These are phyloP conservation scores for Thera britannica DNA, from an alignment of 2,888 invertebrate genomes.

Conservation along the genomic window DNA sequence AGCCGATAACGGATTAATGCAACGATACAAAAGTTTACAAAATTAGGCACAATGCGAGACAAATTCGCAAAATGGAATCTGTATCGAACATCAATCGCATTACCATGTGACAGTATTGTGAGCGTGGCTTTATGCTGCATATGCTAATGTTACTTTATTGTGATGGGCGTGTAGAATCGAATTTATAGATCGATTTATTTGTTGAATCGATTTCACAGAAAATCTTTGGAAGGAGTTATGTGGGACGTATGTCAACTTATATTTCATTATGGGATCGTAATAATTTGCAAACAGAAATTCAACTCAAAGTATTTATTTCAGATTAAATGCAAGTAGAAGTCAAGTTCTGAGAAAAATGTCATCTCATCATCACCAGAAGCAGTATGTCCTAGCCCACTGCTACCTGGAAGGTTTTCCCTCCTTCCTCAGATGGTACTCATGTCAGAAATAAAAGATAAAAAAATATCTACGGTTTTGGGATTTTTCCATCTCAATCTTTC, in stretches of 20 bases:
- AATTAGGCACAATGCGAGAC: conserved; percentile 69
- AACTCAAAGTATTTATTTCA: too few relatives aligned
- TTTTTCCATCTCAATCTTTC: too few relatives aligned
- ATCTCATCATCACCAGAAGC: too few relatives aligned
- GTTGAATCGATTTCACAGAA: conserved; percentile 56
- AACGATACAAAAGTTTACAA: conserved; percentile 49
- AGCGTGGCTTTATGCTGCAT: conserved; percentile 47
- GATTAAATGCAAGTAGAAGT: too few relatives aligned
- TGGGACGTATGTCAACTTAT: conserved; percentile 36
- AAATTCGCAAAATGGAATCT: conserved; percentile 72
- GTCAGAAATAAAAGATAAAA: too few relatives aligned
- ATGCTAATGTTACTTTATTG: conserved; percentile 65
- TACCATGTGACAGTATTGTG: conserved; percentile 65
- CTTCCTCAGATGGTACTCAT: too few relatives aligned
- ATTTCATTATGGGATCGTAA: conserved; percentile 7
- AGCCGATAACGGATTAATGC: conserved; percentile 75
- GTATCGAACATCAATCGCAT: conserved; percentile 68
- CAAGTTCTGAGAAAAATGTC: too few relatives aligned
- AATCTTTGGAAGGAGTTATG: conserved; percentile 49
- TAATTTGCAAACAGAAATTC: neutral
- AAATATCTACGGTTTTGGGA: too few relatives aligned
- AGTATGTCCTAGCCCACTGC: too few relatives aligned
- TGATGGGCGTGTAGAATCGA: conserved; percentile 56
- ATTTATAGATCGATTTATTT: conserved; percentile 51
- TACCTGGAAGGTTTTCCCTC: too few relatives aligned